Conservation (phyloP, 2,888 invertebrate species). For the Macaria notata region DNA sequence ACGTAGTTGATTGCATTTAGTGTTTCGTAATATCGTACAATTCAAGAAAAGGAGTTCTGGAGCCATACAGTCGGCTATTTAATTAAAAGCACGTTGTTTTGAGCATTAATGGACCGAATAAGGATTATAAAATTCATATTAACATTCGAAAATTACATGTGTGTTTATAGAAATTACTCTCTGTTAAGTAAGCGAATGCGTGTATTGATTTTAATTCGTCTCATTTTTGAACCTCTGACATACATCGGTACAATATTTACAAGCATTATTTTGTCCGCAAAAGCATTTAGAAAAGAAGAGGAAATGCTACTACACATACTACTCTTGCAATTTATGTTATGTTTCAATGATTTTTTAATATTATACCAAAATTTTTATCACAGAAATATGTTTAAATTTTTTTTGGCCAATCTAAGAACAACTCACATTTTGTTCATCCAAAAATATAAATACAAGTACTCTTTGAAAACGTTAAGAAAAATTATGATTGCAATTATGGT, state of each 20-base stretch:
- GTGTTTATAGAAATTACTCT: conserved; percentile 8
- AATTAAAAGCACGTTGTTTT: too few relatives aligned
- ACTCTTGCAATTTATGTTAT: not conserved
- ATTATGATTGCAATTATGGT: not conserved
- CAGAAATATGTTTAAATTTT: conserved; percentile 1
- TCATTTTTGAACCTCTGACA: not conserved
- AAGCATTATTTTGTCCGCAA: too few relatives aligned
- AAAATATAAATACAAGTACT: not conserved
- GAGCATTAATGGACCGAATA: not conserved
- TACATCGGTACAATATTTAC: too few relatives aligned
- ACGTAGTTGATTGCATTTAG: too few relatives aligned
- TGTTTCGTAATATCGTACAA: too few relatives aligned
- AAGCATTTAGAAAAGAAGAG: not conserved
- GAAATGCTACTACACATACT: not conserved
- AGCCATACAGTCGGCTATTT: too few relatives aligned
- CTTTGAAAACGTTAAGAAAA: not conserved
- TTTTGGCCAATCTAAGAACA: not conserved
- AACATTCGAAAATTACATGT: conserved; percentile 5
- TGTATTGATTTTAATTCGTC: not conserved
- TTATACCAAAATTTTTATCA: conserved; percentile 1
- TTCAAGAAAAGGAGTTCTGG: too few relatives aligned
- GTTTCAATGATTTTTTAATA: not conserved
- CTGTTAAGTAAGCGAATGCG: not conserved
- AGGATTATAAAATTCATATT: conserved; percentile 1
- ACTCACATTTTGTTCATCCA: not conserved